Evolutionary conservation across 2,113 vertebrate species (phyloP).

Genomic region (Apteryx owenii): DNA sequence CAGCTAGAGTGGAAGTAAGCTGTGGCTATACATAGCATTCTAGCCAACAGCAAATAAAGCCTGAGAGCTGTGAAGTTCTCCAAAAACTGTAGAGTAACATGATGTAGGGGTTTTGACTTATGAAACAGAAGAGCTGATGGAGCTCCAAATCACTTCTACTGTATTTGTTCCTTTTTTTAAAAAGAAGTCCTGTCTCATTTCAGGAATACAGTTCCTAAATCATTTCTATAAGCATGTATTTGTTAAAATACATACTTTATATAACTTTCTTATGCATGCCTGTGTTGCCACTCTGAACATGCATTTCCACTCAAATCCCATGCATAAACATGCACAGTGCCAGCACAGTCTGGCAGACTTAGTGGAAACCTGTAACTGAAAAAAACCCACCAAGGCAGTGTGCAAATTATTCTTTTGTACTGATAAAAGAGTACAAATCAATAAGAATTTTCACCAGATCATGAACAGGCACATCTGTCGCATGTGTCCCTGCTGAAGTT

Average conservation of each 20-base stretch:
- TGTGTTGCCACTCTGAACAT: background rate
- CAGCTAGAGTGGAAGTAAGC: background rate
- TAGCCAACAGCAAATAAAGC: background rate
- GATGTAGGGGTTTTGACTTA: background rate
- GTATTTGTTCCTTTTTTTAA: background rate
- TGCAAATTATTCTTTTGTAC: background rate
- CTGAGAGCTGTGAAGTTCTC: background rate
- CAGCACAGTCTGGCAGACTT: background rate
- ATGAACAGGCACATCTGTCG: background rate
- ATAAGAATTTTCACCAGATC: constrained; percentile 1
- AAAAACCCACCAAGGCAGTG: background rate
- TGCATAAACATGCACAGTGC: background rate
- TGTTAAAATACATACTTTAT: background rate
- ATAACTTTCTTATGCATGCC: background rate
- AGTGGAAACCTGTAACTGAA: constrained; percentile 14
- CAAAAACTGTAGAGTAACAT: background rate
- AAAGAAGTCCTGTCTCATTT: background rate
- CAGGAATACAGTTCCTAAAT: background rate
- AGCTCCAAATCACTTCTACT: background rate
- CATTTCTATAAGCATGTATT: background rate
- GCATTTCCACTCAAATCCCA: background rate
- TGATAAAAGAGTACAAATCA: background rate
- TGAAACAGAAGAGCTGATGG: background rate
- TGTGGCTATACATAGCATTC: background rate
- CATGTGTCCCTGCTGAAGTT: background rate